phyloP scores from a whole-genome alignment of 2,113 vertebrate species.

The Odontophorus gujanensis region DNA sequence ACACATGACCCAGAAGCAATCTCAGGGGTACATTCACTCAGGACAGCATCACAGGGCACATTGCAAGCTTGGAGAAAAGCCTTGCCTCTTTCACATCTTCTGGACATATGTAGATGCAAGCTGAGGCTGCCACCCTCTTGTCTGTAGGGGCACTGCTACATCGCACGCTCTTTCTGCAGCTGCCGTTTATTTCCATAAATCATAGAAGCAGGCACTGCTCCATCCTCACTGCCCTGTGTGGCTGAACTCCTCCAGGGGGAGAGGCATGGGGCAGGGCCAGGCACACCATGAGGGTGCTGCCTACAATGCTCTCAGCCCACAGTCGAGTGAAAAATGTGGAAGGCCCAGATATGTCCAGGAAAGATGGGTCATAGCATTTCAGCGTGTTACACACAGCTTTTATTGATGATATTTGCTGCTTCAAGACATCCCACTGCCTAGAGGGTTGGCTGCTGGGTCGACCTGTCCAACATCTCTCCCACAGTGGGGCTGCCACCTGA shows the following conservation, averaged over 20 bases:
- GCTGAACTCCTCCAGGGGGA: not conserved
- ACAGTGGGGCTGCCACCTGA: accelerated
- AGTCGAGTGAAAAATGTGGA: no score
- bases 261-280: not conserved
- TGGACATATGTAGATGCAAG: not conserved
- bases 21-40: accelerated
- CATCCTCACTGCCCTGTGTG: accelerated
- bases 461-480: accelerated
- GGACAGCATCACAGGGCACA: not conserved
- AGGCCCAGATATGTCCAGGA: not conserved
- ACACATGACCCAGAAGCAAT: not conserved
- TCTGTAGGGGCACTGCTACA: not conserved
- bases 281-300: accelerated
- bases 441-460: not conserved
- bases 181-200: not conserved
- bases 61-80: not conserved
- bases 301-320: accelerated
- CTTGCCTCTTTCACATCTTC: not conserved
- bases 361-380: not conserved
- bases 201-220: accelerated
- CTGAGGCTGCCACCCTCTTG: not conserved
- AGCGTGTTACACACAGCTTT: not conserved
- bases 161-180: accelerated
- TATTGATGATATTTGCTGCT: not conserved
- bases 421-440: not conserved